Evolutionary conservation across 1,140 invertebrate species (phyloP).

Genomic region (Philaenus spumarius): DNA sequence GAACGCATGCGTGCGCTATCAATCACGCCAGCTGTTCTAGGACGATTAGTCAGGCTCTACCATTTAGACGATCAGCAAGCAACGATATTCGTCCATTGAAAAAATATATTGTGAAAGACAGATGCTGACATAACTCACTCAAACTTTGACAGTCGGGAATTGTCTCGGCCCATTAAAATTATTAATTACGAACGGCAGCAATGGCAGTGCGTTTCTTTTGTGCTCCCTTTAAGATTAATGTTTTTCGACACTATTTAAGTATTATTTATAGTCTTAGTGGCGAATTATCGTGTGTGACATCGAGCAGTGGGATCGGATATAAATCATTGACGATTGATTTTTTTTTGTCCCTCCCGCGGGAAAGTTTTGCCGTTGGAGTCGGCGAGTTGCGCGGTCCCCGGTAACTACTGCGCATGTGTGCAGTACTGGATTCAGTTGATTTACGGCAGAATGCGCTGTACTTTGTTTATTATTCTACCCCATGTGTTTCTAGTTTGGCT

Average conservation of each 20-base stretch:
- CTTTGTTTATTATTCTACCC: conserved; percentile 7
- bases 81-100: conserved; percentile 8
- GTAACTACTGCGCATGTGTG: neutral
- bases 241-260: conserved; percentile 10
- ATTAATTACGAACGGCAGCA: conserved; percentile 11
- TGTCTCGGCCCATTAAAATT: conserved; percentile 16
- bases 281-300: conserved; percentile 7
- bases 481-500: too few species aligned
- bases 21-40: too few species aligned
- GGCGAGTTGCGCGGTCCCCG: neutral
- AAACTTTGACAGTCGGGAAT: conserved; percentile 3
- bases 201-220: conserved; percentile 9
- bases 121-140: conserved; percentile 18
- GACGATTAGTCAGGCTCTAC: conserved; percentile 12
- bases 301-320: neutral
- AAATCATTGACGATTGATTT: conserved; percentile 16
- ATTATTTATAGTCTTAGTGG: conserved; percentile 15
- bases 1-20: too few species aligned
- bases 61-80: conserved; percentile 4
- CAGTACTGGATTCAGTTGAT: neutral
- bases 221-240: conserved; percentile 13
- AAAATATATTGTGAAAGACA: conserved; percentile 6
- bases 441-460: neutral
- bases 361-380: too few species aligned
- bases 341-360: conserved; percentile 6